Base-by-base conservation (phyloP, 2,888 invertebrate species). In the Eurytoma adleriae region DNA sequence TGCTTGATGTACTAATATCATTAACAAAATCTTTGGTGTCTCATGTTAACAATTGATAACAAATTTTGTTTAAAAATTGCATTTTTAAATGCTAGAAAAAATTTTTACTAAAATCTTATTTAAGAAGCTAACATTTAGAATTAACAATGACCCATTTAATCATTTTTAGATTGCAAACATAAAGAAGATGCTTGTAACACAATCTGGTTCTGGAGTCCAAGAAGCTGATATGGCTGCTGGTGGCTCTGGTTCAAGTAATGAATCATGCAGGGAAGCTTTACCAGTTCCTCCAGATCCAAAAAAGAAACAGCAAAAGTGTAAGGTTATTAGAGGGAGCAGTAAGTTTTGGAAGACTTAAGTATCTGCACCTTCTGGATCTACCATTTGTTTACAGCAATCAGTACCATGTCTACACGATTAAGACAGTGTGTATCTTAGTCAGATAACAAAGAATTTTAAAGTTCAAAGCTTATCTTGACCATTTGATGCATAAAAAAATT, bases 151-250 rank as follows among this genome's bases (percentile, higher is more conserved):
- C n/a, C 20, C 20, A 69, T 54, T 66, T 62, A 30, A 57, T 64
- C 2, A 18, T 82, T 79, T 83, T 20, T 91, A 98, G 97, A 95
- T 97, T 85, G 89, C 94, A 14, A 96, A 95, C 90, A 95, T 98
- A 86, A 98, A 97, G 92, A 98, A 97, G 91, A 95, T 96, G 0
- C 91, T 98, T 56, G 97, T 97, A 90, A 94, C 95, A 30, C 97
- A 96, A 88, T 90, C 93, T 16, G 93, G 92, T 75, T 92, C 92
- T 56, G 91, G 93, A 13, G 93, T 94, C 67, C 91, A 93, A 84
- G 97, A 97, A 85, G 94, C 94, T n/a, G 97, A 97, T 85, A 97
- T 98, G 87, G 94, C 95, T 18, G 96, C 96, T 90, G 94, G 96
- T 24, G 93, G 93, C 82, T 92, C 95, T 67, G 94, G 95, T 86